Evolutionary conservation across 2,797 vertebrate genomes (phyloP), one percentile per base, ranked within the genome.

Genomic region (Gorsachius magnificus): DNA sequence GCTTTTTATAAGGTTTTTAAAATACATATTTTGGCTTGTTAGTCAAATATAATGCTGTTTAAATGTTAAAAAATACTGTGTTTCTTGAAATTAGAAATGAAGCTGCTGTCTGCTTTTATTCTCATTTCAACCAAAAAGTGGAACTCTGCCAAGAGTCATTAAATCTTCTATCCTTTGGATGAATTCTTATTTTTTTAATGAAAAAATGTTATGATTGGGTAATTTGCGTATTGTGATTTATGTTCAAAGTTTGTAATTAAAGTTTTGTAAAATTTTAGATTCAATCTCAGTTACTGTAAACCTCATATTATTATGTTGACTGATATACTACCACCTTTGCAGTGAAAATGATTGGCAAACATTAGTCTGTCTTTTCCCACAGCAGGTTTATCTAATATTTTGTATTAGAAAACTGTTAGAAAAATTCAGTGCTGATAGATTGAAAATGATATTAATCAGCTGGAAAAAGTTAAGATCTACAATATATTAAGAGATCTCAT

Each of bases 121-220:
- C 94, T 96, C 79, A 53, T 96, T 96, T 96, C 94, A 96, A 92
- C 92, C 79, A 83, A 80, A 92, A 96, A 95, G 93, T 97, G 96
- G 94, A 97, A 95, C 93, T 91, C 90, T n/a, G 95, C 96, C 96
- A 97, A 97, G 96, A 97, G 89, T 96, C 96, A 97, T 97, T 97
- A 97, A 93, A 91, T 96, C 92, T 96, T 97, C 95, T 93, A 92
- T 97, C 95, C 87, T 96, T 94, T 96, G 95, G 94, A 95, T 97
- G 94, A 93, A 95, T 95, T 96, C 96, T 97, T 95, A 88, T 95
- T 96, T 97, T 97, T 95, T 31, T 43, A 43, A 93, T 94, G 95
- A 97, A 95, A 95, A 97, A 96, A 91, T 94, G 92, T 93, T 95
- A 96, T 96, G 95, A 96, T 96, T 96, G 92, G 76, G 54, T 95